Base-by-base conservation (phyloP, 2,888 invertebrate species). In the Pristionchus mayeri region DNA sequence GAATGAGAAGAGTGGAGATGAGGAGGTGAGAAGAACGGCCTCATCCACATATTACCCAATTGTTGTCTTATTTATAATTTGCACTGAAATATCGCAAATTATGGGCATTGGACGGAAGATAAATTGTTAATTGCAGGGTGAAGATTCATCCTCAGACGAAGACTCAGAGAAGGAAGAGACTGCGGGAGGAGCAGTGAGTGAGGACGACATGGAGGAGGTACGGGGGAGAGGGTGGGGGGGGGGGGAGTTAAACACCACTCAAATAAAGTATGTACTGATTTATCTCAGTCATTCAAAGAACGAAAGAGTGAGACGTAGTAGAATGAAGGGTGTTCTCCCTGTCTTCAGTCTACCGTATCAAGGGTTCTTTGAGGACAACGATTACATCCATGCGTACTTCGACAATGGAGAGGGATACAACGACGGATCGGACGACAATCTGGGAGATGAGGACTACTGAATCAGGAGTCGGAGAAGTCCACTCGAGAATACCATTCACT, bases 351-450 rank as follows among this genome's bases (percentile, higher is more conserved):
- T 44, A 44, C 44, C 13, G 44, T 44, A 44, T 44, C 44, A 13
- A 44, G 16, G 54, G 21, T 27, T 24, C 0, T 78, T 76, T 9
- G 91, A 91, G 85, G 92, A 91, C 79, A 92, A 92, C 86, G 92
- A 92, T 84, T 92, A 92, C 86, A 88, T 91, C 57, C 87, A 88
- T 40, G 88, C 85, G 54, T 92, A 92, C 87, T 92, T 92, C 75
- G 92, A 92, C 87, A 92, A 92, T 84, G 92, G 92, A 78, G 92
- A 92, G 79, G 90, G 87, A 44, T 89, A 90, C 82, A 90, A 88
- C 21, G 92, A 87, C 21, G 91, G 90, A 50, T 87, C 89, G 63
- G 91, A 91, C 79, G 91, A 91, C 50, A 90, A 91, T 76, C 85
- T 91, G 84, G 91, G 90, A 67, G 91, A 88, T 21, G 91, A 90